Conservation (phyloP, 1,140 invertebrate genomes). For the Hycleus cichorii region DNA sequence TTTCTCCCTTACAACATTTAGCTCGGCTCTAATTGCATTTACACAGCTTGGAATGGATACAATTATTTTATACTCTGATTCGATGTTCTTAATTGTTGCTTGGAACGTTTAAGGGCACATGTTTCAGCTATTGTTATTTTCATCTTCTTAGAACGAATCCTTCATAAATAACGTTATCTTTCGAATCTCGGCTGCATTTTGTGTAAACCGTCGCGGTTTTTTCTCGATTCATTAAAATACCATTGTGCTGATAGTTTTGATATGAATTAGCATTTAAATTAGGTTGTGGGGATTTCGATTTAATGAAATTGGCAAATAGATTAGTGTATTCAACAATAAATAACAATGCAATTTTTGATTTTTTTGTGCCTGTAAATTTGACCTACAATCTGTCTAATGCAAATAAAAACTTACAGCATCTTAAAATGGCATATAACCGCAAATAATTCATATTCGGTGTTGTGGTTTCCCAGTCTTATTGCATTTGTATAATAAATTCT, state of each 20-base stretch:
- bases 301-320: too few relatives aligned
- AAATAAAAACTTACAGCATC: too few relatives aligned
- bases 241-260: not conserved
- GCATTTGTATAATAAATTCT: slow-evolving; percentile 3
- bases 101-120: slow-evolving; percentile 26
- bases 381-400: too few relatives aligned
- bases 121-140: slow-evolving; percentile 14
- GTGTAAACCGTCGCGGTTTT: not conserved
- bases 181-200: slow-evolving; percentile 3
- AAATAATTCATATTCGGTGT: slow-evolving; percentile 3
- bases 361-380: too few relatives aligned
- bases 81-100: slow-evolving; percentile 27
- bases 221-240: slow-evolving; percentile 13
- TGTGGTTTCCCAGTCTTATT: not conserved
- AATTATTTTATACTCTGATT: slow-evolving; percentile 33
- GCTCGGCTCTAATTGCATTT: slow-evolving; percentile 29
- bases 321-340: too few relatives aligned
- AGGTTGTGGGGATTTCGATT: too few relatives aligned
- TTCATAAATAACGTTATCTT: slow-evolving; percentile 5
- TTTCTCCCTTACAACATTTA: slow-evolving; percentile 18
- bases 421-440: not conserved
- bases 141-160: not conserved
- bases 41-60: slow-evolving; percentile 29
- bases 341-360: too few relatives aligned
- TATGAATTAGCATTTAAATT: too few relatives aligned